Evolutionary conservation across 2,888 invertebrate genomes (phyloP).

Genomic region (Zhuqinia jingwanae): DNA sequence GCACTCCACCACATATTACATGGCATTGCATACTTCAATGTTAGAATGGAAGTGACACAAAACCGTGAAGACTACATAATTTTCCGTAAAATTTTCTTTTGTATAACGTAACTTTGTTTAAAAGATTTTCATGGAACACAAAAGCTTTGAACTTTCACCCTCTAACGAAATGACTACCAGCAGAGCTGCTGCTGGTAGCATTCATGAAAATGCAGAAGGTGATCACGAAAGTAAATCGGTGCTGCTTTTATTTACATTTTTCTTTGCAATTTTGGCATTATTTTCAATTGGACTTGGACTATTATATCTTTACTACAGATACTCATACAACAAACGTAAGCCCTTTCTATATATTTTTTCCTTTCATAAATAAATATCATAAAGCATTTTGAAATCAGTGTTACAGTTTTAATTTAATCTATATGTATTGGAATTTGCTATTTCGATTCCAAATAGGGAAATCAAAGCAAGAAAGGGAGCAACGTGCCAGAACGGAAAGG

Average conservation of each 20-base stretch:
- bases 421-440: too few relatives aligned
- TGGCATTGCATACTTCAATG: too few relatives aligned
- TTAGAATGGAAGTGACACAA: too few relatives aligned
- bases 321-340: conserved; percentile 50
- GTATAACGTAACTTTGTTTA: too few relatives aligned
- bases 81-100: too few relatives aligned
- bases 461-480: not conserved
- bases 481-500: not conserved
- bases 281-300: conserved; percentile 29
- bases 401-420: too few relatives aligned
- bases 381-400: too few relatives aligned
- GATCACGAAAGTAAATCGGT: conserved; percentile 4
- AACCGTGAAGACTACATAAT: too few relatives aligned
- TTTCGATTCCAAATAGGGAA: conserved; percentile 2
- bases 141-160: too few relatives aligned
- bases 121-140: too few relatives aligned
- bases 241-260: conserved; percentile 45
- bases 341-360: not conserved
- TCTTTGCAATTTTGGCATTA: conserved; percentile 36
- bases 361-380: too few relatives aligned
- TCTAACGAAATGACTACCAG: not conserved
- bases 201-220: not conserved
- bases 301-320: conserved; percentile 37
- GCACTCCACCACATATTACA: too few relatives aligned
- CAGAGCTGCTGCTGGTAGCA: not conserved